These are phyloP conservation scores for Cervus canadensis DNA, from an alignment of 2,113 vertebrate genomes.

Conservation along the genomic window DNA sequence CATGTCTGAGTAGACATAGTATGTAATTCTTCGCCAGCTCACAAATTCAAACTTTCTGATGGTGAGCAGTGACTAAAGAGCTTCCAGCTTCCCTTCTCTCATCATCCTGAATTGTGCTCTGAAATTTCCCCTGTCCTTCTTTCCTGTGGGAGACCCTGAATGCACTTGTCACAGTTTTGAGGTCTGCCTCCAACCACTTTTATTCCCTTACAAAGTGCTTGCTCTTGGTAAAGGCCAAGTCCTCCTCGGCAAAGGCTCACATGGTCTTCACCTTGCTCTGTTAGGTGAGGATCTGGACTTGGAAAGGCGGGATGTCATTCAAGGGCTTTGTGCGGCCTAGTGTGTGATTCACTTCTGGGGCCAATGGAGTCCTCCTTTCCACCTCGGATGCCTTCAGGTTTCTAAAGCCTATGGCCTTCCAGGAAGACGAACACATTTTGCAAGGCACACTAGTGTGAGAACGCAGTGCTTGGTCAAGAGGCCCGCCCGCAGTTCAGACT, in stretches of 20 bases:
- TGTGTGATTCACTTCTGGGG: conserved; percentile 26
- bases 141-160: conserved; percentile 41
- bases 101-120: conserved; percentile 77
- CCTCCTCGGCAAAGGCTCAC: conserved; percentile 48
- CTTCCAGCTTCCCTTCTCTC: conserved; percentile 51
- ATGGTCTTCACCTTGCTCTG: conserved; percentile 24
- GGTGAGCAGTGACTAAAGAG: conserved; percentile 56
- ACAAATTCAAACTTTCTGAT: conserved; percentile 37
- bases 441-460: conserved; percentile 87
- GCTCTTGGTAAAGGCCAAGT: conserved; percentile 66
- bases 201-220: conserved; percentile 77
- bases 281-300: not conserved
- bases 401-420: not conserved
- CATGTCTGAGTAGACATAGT: conserved; percentile 34
- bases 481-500: conserved; percentile 82
- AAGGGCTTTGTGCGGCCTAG: conserved; percentile 8
- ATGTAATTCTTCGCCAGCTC: conserved; percentile 60
- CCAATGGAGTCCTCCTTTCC: conserved; percentile 11
- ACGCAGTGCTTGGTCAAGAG: conserved; percentile 52
- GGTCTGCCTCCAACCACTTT: conserved; percentile 68
- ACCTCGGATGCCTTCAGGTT: not conserved
- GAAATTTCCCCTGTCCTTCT: not conserved
- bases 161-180: conserved; percentile 69
- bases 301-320: conserved; percentile 28
- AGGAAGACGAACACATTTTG: conserved; percentile 63